Evolutionary conservation across 1,140 invertebrate genomes (phyloP), one percentile per base, ranked within the genome.

Genomic region (Polyergus mexicanus): DNA sequence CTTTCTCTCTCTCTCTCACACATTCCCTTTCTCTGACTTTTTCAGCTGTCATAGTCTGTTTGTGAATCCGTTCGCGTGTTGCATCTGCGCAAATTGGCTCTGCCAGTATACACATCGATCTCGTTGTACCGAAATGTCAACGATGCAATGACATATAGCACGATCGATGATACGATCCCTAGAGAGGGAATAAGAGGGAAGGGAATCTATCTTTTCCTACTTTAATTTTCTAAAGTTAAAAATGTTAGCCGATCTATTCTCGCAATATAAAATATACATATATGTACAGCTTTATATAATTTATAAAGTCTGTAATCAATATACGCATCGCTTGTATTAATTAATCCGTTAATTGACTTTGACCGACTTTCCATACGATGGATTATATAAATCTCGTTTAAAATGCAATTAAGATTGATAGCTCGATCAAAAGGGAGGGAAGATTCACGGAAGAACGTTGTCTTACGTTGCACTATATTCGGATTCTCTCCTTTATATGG

Each of bases 301-400:
- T 4, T n/a, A 54, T 13, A 0, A 54, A 35, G 11, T 58, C 3
- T 19, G 6, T 56, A 54, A 72, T 72, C 47, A n/a, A 54, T 38
- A 44, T 3, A 35, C 22, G 10, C 19, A 41, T 32, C 38, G 8
- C 41, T 63, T 22, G 41, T 32, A 47, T 47, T 44, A 77, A 47
- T 47, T 44, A 77, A 63, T 63, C 22, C 56, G 25, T 41, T 62
- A 44, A n/a, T 44, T 63, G 38, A 38, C 72, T 25, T 60, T 32
- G 60, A 41, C 11, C 54, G n/a, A 51, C 38, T 16, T 51, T 25
- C 44, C n/a, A n/a, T n/a, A 51, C 44, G 62, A n/a, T 56, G 19
- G 13, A 19, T 66, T 8, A 51, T 66, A 22, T 25, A 7, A n/a
- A 66, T 13, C 28, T 66, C 41, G 44, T 16, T 68, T 78, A 68